A percentile compares a stretch with the other conserved stretches of the same genome.
Evolutionary conservation across 2,113 vertebrate species (phyloP).

Genomic region (Boulengerochromis microlepis): DNA sequence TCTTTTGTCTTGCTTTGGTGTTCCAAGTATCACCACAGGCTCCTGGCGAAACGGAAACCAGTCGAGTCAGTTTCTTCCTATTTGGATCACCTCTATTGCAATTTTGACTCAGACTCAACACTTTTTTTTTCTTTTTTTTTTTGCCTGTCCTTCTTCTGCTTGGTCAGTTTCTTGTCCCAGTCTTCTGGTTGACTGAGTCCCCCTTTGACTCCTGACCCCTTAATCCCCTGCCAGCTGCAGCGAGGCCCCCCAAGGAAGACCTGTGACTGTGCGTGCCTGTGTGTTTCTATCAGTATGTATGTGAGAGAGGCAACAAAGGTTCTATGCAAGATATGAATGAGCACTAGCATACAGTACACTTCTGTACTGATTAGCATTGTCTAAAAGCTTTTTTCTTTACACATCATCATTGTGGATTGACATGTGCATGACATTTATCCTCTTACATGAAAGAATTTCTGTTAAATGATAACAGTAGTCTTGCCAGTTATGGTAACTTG

Average conservation of each 20-base stretch:
- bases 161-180: not conserved
- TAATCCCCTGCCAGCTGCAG: constrained; percentile 51
- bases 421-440: not conserved
- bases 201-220: constrained; percentile 41
- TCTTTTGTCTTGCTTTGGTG: not conserved
- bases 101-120: not conserved
- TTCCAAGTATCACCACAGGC: not conserved
- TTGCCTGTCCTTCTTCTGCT: constrained; percentile 11
- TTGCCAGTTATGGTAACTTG: not conserved
- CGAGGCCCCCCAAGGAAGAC: constrained; percentile 14
- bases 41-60: not conserved
- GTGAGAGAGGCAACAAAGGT: not conserved
- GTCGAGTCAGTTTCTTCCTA: not conserved
- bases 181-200: constrained; percentile 6
- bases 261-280: not conserved
- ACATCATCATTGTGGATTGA: not conserved
- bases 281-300: not conserved
- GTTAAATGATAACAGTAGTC: not conserved
- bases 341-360: not conserved
- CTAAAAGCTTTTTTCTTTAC: not conserved
- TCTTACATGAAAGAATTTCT: not conserved
- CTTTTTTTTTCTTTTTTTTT: not conserved
- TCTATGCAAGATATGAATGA: not conserved
- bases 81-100: not conserved
- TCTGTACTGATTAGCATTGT: not conserved